phyloP scores from a whole-genome alignment of 2,888 invertebrate species.

The Pheosia tremula region DNA sequence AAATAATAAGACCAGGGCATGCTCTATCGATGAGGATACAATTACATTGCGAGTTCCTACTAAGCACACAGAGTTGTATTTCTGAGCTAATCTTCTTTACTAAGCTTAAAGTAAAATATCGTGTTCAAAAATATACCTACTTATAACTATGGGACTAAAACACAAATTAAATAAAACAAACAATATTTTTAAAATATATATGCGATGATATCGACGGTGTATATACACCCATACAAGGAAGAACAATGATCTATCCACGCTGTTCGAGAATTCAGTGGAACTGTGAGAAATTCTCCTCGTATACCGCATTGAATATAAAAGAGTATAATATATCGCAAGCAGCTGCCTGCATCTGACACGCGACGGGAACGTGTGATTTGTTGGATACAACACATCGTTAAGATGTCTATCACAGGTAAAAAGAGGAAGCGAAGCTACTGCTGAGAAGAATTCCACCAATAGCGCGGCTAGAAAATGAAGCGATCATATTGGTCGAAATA shows the following conservation, averaged over 20 bases:
- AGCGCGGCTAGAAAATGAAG: not conserved
- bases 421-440: not conserved
- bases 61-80: too few species aligned
- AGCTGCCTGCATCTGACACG: conserved; percentile 47
- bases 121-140: too few species aligned
- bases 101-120: too few species aligned
- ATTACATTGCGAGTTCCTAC: too few species aligned
- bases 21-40: too few species aligned
- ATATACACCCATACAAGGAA: conserved; percentile 40
- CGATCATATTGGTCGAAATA: not conserved
- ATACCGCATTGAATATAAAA: conserved; percentile 58
- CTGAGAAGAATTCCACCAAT: not conserved
- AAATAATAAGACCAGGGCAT: too few species aligned
- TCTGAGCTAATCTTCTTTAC: too few species aligned
- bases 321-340: conserved; percentile 39
- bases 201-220: conserved; percentile 11
- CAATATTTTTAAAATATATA: not conserved
- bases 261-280: conserved; percentile 42
- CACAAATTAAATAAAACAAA: too few species aligned
- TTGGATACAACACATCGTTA: conserved; percentile 43
- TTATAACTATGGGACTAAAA: too few species aligned
- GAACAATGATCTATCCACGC: conserved; percentile 36
- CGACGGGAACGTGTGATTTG: conserved; percentile 50
- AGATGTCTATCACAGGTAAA: conserved; percentile 18
- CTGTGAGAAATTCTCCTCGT: conserved; percentile 49